These are phyloP conservation scores for Diachrysia chrysitis DNA, from an alignment of 2,888 invertebrate species.

Conservation along the genomic window DNA sequence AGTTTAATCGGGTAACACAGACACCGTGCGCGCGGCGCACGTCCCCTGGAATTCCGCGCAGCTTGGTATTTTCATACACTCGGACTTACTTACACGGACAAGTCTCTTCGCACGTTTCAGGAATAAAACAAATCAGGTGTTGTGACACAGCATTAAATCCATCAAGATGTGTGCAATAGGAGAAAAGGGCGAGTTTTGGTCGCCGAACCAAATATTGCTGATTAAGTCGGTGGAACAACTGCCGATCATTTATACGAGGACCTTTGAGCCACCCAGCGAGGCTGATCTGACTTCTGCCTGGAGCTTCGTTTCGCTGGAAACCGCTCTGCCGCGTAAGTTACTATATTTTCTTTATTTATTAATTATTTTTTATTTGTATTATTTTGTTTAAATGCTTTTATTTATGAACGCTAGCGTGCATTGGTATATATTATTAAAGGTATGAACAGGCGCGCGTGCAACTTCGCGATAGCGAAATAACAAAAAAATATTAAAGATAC, in stretches of 20 bases:
- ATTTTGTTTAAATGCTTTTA: neutral
- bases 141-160: neutral
- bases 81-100: neutral
- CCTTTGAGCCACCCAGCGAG: neutral
- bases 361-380: neutral
- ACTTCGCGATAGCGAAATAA: too few species aligned
- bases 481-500: too few species aligned
- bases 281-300: neutral
- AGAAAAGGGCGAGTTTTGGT: neutral
- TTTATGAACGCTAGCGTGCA: too few species aligned
- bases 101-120: neutral
- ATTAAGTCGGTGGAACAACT: neutral
- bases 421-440: too few species aligned
- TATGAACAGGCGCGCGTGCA: too few species aligned
- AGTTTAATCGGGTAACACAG: neutral
- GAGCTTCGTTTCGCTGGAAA: neutral
- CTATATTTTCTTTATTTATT: neutral
- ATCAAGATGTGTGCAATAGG: neutral
- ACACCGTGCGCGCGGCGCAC: slow-evolving; percentile 4
- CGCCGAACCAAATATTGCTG: neutral
- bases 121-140: neutral
- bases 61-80: neutral
- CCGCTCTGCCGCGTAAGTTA: neutral
- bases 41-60: neutral
- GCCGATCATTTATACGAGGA: neutral